Evolutionary conservation across 2,797 vertebrate species (phyloP), one percentile per base, ranked within the genome.

Genomic region (Macropodus opercularis): DNA sequence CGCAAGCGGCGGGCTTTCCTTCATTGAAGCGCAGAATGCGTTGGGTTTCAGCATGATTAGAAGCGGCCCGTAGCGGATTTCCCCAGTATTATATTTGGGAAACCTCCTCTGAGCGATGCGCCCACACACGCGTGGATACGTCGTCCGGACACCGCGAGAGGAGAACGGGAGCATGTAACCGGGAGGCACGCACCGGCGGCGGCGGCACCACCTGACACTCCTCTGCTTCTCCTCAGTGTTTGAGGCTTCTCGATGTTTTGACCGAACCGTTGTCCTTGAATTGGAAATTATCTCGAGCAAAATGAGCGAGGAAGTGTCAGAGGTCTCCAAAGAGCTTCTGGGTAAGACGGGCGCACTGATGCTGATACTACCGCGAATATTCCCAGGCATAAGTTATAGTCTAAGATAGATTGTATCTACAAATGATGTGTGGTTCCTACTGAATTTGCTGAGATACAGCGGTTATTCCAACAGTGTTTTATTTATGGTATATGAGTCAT

Each of bases 291-390:
- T 40, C 39, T 55, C 38, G 73, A 71, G 74, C 74, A 85, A 87
- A 83, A 97, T 97, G 95, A 91, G 91, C 55, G 95, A 96, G 60
- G 95, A 97, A 52, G 90, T 90, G 90, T 89, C 93, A 53, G 95
- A 95, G 70, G 92, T 96, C 19, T 93, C 95, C 60, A 91, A 91
- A 81, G 95, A 96, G 91, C 90, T 96, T 64, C 87, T 94, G 78
- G 95, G 95, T 96, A 90, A 94, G 95, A 74, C 14, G 23, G n/a
- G 41, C 39, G 24, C 34, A 6, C 51, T 62, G 23, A n/a, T n/a
- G n/a, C n/a, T n/a, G n/a, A n/a, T n/a, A n/a, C n/a, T n/a, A n/a
- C n/a, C n/a, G n/a, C n/a, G n/a, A n/a, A n/a, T n/a, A n/a, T n/a
- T n/a, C n/a, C n/a, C n/a, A n/a, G n/a, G n/a, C n/a, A n/a, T n/a